A percentile compares a stretch with the other conserved stretches of the same genome.
Evolutionary conservation across 2,797 vertebrate genomes (phyloP).

Genomic region (Limosa lapponica): DNA sequence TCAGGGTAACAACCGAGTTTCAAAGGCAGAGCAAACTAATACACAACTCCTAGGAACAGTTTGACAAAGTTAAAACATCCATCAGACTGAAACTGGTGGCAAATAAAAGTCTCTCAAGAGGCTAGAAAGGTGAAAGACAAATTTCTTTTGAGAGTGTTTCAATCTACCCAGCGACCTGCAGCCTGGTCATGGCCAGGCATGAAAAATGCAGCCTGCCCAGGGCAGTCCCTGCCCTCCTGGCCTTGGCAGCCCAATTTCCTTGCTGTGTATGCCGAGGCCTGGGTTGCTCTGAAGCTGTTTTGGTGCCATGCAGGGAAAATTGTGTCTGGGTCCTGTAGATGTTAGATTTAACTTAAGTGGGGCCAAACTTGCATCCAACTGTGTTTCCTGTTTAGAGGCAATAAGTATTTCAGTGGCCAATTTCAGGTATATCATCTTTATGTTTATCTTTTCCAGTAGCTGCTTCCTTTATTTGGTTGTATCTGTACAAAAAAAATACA

Average conservation of each 20-base stretch:
- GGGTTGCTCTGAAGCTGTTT: not conserved
- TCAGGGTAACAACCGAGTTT: conserved; percentile 26
- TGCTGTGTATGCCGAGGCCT: not conserved
- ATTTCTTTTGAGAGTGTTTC: conserved; percentile 14
- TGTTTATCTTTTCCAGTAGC: not conserved
- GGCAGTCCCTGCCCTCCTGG: not conserved
- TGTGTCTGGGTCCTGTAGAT: not conserved
- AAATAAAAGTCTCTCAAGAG: not conserved
- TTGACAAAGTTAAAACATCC: conserved; percentile 36
- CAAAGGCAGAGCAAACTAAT: conserved; percentile 47
- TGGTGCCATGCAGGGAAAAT: not conserved
- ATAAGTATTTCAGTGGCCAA: not conserved
- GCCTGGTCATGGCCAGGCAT: not conserved
- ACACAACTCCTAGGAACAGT: conserved; percentile 25
- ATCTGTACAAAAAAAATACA: accelerated
- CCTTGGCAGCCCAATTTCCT: not conserved
- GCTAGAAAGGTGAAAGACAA: conserved; percentile 1
- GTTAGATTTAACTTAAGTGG: not conserved
- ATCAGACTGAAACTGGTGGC: conserved; percentile 6
- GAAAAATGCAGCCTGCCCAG: not conserved
- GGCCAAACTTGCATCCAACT: accelerated
- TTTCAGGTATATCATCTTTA: not conserved
- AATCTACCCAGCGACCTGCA: not conserved
- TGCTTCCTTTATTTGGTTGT: not conserved
- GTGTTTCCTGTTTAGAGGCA: not conserved